These are phyloP conservation scores for Brachionus angularis DNA, from an alignment of 1,140 invertebrate genomes.

Conservation along the genomic window DNA sequence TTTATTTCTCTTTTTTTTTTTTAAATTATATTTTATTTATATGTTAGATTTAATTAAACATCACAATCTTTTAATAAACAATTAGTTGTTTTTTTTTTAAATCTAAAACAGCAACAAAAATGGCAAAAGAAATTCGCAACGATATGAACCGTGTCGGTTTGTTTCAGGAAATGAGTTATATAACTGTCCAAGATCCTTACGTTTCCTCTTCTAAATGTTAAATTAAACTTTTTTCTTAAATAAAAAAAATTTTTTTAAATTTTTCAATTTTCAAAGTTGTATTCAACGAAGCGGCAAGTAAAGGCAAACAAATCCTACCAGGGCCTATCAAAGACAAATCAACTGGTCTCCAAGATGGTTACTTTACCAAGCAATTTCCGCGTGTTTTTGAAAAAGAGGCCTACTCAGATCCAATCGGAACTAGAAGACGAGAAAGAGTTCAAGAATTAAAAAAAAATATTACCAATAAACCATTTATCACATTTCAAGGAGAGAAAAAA, in stretches of 20 bases:
- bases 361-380: conserved; percentile 54
- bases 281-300: conserved; percentile 55
- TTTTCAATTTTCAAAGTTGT: conserved; percentile 47
- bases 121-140: conserved; percentile 42
- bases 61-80: not conserved
- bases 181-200: conserved; percentile 55
- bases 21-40: not conserved
- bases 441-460: conserved; percentile 55
- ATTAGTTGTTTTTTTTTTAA: not conserved
- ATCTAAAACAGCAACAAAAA: not conserved
- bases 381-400: conserved; percentile 55
- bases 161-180: conserved; percentile 57
- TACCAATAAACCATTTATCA: conserved; percentile 53
- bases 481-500: conserved; percentile 54
- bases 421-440: conserved; percentile 50
- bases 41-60: not conserved
- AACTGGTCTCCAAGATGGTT: conserved; percentile 53
- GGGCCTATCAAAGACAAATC: conserved; percentile 51
- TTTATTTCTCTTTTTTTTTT: too few species aligned
- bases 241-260: not conserved
- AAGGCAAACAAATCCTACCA: conserved; percentile 56
- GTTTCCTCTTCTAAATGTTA: conserved; percentile 46
- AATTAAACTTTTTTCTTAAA: not conserved
- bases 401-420: conserved; percentile 55
- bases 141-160: conserved; percentile 58